These are phyloP conservation scores for Onthophagus sagittarius DNA, from an alignment of 2,888 invertebrate species.

Conservation along the genomic window DNA sequence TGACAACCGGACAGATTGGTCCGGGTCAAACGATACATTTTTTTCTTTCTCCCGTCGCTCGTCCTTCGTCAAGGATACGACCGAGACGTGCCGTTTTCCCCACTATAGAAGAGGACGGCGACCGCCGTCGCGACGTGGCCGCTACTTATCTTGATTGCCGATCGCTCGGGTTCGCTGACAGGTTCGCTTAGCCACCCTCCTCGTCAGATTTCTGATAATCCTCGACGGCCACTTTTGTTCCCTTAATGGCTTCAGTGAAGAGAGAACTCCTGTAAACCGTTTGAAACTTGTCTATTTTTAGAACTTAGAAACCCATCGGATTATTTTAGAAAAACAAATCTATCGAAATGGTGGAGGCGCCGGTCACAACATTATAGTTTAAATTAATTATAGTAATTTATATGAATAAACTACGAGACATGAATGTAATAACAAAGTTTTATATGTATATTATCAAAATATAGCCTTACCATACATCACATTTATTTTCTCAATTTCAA, in stretches of 20 bases:
- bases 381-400: too few relatives aligned
- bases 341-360: too few relatives aligned
- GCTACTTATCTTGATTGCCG: constrained; percentile 10
- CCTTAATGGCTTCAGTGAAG: neutral
- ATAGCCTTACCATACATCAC: too few relatives aligned
- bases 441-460: too few relatives aligned
- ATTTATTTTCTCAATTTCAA: too few relatives aligned
- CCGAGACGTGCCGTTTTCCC: constrained; percentile 5
- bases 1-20: constrained; percentile 25
- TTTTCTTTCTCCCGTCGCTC: neutral
- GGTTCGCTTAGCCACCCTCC: neutral
- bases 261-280: neutral
- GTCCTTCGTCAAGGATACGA: constrained; percentile 5
- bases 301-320: neutral
- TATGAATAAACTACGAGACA: too few relatives aligned
- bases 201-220: neutral
- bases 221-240: neutral
- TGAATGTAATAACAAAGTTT: too few relatives aligned
- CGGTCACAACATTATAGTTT: too few relatives aligned
- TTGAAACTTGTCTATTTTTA: neutral
- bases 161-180: constrained; percentile 10
- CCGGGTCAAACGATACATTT: constrained; percentile 16
- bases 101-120: neutral
- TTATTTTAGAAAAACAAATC: too few relatives aligned
- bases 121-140: neutral